Evolutionary conservation across 2,113 vertebrate species (phyloP).

Genomic region (Eurypyga helias): DNA sequence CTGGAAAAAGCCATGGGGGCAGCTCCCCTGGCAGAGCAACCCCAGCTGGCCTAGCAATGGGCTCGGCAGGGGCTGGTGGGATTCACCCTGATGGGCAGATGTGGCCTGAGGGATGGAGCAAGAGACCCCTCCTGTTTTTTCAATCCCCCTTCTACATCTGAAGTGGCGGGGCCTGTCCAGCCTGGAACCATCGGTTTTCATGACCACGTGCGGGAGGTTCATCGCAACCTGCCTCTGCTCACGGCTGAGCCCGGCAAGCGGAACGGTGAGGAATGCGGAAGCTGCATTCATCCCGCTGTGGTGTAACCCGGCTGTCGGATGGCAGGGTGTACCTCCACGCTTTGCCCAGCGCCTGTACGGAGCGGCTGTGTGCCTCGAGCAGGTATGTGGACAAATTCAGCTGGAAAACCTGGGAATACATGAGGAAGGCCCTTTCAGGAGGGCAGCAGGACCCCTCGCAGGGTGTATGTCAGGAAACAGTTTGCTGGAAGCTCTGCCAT

Average conservation of each 20-base stretch:
- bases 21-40: rapidly evolving
- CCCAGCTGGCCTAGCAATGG: rapidly evolving
- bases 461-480: rapidly evolving
- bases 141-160: rapidly evolving
- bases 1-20: rapidly evolving
- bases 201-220: rapidly evolving
- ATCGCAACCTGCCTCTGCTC: neutral
- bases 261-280: rapidly evolving
- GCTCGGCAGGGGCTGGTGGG: neutral
- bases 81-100: rapidly evolving
- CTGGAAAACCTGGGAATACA: neutral
- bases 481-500: neutral
- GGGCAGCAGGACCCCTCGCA: rapidly evolving
- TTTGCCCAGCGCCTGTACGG: rapidly evolving
- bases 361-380: rapidly evolving
- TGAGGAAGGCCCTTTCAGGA: neutral
- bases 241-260: too few species aligned
- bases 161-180: neutral
- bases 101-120: rapidly evolving
- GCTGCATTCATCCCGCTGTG: rapidly evolving
- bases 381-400: neutral
- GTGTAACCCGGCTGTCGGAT: rapidly evolving
- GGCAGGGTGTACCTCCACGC: rapidly evolving
- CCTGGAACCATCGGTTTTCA: rapidly evolving
- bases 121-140: neutral